Base-by-base conservation (phyloP, 2,797 vertebrate species). In the Aulostomus chinensis region DNA sequence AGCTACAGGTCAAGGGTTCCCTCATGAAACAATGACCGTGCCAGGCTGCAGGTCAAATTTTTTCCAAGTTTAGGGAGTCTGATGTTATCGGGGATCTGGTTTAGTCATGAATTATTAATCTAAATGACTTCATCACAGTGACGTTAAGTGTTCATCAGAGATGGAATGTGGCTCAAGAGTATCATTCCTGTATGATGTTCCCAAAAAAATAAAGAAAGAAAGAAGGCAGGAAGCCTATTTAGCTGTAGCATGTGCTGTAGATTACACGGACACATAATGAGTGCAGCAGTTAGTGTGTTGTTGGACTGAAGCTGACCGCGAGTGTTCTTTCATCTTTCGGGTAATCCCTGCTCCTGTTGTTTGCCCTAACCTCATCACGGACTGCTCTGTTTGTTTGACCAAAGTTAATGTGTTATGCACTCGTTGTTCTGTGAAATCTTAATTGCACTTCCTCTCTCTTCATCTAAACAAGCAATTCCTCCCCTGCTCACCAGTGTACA, bases 1-100 rank as follows among this genome's bases (percentile, higher is more conserved):
- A 58, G 75, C 57, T 46, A 38, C 43, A 47, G 84, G 85, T 86
- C 81, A 79, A 69, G 57, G 83, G 78, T 78, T 63, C 48, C 59
- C 73, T 47, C 17, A 6, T 45, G 42, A 22, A 56, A 71, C 64
- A 80, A 61, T 71, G 53, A 47, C 16, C 48, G 26, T 2, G 45
- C 10, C n/a, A 4, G 28, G 28, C 28, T 12, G 9, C 25, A 10
- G 25, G 25, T 39, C 21, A 6, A 14, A 7, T 9, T 49, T 36
- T 68, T 67, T 65, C 39, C 46, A 42, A 47, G 39, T 34, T 47
- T 18, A 43, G 12, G 16, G 31, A 53, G 60, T 70, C n/a, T n/a
- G n/a, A n/a, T n/a, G n/a, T n/a, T n/a, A n/a, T n/a, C 20, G 48
- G 42, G 42, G 36, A 46, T 59, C 50, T 50, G 45, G 53, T 62